Conservation (phyloP, 2,888 invertebrate species). For the Panorpa germanica region DNA sequence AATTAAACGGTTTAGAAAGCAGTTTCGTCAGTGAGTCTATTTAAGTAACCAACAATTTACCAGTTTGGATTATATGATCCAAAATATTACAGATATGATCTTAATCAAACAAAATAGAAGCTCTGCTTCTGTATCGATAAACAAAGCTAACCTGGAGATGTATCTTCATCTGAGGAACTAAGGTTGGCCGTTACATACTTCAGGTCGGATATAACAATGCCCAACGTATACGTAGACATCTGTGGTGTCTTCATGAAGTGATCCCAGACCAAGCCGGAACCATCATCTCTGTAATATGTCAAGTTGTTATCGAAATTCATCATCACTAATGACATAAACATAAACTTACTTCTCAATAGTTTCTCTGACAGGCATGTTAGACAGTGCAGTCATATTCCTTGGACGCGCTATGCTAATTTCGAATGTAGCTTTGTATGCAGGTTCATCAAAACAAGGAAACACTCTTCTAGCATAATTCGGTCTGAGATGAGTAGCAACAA, state of each 20-base stretch:
- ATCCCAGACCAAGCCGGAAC: constrained; percentile 42
- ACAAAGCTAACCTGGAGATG: constrained; percentile 1
- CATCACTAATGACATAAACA: background rate
- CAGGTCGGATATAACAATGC: constrained; percentile 50
- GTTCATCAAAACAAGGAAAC: constrained; percentile 71
- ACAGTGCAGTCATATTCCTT: constrained; percentile 29
- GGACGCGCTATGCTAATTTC: constrained; percentile 41
- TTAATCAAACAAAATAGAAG: no score
- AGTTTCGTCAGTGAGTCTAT: no score
- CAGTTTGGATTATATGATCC: no score
- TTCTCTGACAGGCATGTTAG: constrained; percentile 39
- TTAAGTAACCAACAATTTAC: no score
- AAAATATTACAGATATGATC: no score
- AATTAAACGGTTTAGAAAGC: no score
- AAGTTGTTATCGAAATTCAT: constrained; percentile 1
- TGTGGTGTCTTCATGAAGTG: constrained; percentile 50
- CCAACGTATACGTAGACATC: constrained; percentile 60
- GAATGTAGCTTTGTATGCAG: constrained; percentile 53
- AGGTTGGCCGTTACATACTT: constrained; percentile 21
- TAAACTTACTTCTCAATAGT: constrained; percentile 39
- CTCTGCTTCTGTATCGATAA: background rate
- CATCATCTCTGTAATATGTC: constrained; percentile 24
- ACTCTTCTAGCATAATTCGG: constrained; percentile 55
- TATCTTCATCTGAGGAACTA: constrained; percentile 17
- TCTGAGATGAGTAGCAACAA: constrained; percentile 47